Base-by-base conservation (phyloP, 2,888 invertebrate species). In the Tenthredo scrophulariae region DNA sequence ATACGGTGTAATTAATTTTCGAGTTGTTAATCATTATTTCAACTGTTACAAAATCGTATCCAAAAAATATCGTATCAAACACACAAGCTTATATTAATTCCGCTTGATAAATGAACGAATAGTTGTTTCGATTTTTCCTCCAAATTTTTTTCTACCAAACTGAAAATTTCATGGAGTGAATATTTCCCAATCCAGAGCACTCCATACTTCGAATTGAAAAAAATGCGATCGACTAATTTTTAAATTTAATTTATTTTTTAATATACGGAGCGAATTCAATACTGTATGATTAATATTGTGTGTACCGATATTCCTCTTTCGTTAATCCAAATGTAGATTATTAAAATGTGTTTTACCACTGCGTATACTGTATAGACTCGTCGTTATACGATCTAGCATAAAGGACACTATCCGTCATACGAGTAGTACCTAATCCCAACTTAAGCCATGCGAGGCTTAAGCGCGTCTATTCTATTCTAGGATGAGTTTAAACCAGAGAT, bases 401-500 rank as follows among this genome's bases (percentile, higher is more conserved):
- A 65, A 70, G 83, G 70, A 83, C 70, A 70, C 83, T 86, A 82
- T 62, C 85, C 40, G 70, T 85, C 84, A 87, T 84, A 86, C 87
- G 88, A 86, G 88, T 86, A 89, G 6, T 37, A 87, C 88, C 88
- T 89, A 88, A 89, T 88, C 89, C 88, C 85, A 80, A 86, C 88
- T 90, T 89, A 89, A 89, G 89, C 89, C 87, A 84, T 85, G 88
- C 88, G 85, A 86, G 88, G 89, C 88, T 90, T 87, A 89, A 87
- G 80, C 70, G 87, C 88, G 89, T 87, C 90, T 89, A 89, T 90
- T 89, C 90, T 70, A 83, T 83, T 90, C 89, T 89, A 89, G 89
- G 87, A 85, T 86, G 88, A 86, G 87, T 89, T 89, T 88, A 88
- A 90, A 89, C 88, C 88, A 88, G 89, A 90, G 92, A 92, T 92